Conservation (phyloP, 1,140 invertebrate genomes). For the Riptortus pedestris region DNA sequence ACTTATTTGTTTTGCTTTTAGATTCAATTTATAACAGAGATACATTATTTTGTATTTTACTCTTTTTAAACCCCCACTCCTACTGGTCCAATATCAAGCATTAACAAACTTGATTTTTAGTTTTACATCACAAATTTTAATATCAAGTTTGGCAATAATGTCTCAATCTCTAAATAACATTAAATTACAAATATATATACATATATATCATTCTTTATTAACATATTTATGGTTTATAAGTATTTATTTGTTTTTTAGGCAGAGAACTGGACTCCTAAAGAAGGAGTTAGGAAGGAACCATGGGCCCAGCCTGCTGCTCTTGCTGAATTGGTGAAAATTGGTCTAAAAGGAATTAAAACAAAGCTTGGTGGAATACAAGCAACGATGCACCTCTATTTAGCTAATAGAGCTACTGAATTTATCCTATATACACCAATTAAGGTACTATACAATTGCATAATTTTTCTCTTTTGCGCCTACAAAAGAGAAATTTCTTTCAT, state of each 20-base stretch:
- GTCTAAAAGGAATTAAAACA: conserved; percentile 61
- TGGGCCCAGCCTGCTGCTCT: conserved; percentile 21
- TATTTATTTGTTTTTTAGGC: conserved; percentile 23
- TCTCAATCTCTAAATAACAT: too few relatives aligned
- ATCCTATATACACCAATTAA: conserved; percentile 89
- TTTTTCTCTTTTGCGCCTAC: background rate
- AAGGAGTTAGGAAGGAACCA: conserved; percentile 23
- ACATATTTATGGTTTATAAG: too few relatives aligned
- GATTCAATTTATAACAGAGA: too few relatives aligned
- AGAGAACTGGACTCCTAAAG: conserved; percentile 21
- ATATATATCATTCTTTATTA: too few relatives aligned
- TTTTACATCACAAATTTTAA: too few relatives aligned
- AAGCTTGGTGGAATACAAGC: conserved; percentile 69
- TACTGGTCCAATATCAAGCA: too few relatives aligned
- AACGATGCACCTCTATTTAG: conserved; percentile 86
- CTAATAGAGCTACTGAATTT: conserved; percentile 93
- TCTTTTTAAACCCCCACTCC: too few relatives aligned
- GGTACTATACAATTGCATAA: conserved; percentile 42
- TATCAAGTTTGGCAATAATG: too few relatives aligned
- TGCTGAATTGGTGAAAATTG: conserved; percentile 42
- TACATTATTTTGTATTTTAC: too few relatives aligned
- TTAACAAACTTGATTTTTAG: too few relatives aligned
- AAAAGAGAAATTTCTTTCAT: background rate
- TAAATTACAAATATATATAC: too few relatives aligned
- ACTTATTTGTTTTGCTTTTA: too few relatives aligned